These are phyloP conservation scores for Sitobion miscanthi DNA, from an alignment of 1,140 invertebrate species.

Conservation along the genomic window DNA sequence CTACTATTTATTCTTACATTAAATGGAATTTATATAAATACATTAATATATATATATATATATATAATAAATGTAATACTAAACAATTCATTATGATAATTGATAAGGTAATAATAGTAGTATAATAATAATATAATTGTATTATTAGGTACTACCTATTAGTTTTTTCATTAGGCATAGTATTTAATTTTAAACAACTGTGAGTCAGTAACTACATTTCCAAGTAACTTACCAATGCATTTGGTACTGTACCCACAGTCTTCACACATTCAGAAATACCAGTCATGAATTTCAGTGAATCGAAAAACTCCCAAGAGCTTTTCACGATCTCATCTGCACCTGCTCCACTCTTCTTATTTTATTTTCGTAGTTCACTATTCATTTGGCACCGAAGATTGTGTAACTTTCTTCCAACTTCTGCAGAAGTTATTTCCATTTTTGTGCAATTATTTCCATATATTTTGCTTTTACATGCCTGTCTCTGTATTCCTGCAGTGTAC, in stretches of 20 bases:
- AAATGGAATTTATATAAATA: no score
- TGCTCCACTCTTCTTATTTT: constrained; percentile 18
- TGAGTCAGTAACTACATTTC: not conserved
- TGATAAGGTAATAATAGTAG: no score
- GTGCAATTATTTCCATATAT: constrained; percentile 14
- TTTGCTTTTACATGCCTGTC: constrained; percentile 29
- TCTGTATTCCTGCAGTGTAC: constrained; percentile 27
- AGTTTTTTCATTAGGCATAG: no score
- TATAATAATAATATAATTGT: no score
- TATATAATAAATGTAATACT: no score
- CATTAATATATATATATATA: no score
- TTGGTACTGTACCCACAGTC: not conserved
- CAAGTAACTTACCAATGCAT: not conserved
- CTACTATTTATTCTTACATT: no score
- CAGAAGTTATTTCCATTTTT: constrained; percentile 27
- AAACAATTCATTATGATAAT: no score
- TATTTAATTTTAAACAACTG: no score
- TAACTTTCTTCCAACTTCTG: constrained; percentile 33
- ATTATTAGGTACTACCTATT: no score
- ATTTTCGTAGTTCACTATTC: not conserved
- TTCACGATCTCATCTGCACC: constrained; percentile 11
- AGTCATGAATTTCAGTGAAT: constrained; percentile 19
- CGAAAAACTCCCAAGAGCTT: constrained; percentile 21
- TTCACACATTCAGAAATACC: constrained; percentile 17
- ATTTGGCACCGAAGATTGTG: constrained; percentile 32